Conservation (phyloP, 2,888 invertebrate genomes). For the Julus scandinavius region DNA sequence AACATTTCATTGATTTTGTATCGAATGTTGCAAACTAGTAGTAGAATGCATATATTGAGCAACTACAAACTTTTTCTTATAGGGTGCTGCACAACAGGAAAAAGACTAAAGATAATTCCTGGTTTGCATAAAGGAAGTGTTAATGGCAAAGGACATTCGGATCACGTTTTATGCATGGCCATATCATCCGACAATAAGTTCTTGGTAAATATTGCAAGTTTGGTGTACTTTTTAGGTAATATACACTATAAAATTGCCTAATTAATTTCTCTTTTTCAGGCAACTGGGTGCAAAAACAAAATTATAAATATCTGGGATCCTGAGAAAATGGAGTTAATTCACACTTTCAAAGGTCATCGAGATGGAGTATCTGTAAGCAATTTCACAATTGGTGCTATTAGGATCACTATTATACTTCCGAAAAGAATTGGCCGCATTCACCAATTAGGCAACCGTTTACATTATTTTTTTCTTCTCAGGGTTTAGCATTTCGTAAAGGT, state of each 20-base stretch:
- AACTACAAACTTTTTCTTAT: conserved; percentile 11
- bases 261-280: conserved; percentile 66
- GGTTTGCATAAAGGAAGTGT: conserved; percentile 64
- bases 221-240: not conserved
- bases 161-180: conserved; percentile 74
- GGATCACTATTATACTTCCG: too few relatives aligned
- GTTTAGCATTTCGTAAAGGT: conserved; percentile 84
- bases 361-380: conserved; percentile 65
- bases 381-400: too few relatives aligned
- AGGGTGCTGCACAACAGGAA: conserved; percentile 65
- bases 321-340: conserved; percentile 77
- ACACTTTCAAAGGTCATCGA: conserved; percentile 75
- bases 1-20: not conserved
- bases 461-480: conserved; percentile 63
- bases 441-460: not conserved
- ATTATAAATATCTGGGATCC: conserved; percentile 88
- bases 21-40: not conserved
- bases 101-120: conserved; percentile 63
- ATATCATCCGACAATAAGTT: conserved; percentile 83
- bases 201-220: conserved; percentile 70
- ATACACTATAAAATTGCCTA: too few relatives aligned
- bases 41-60: not conserved
- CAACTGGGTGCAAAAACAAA: conserved; percentile 75
- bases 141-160: conserved; percentile 60
- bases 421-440: not conserved